Base-by-base conservation (phyloP, 1,140 invertebrate genomes). In the Metaphire vulgaris region DNA sequence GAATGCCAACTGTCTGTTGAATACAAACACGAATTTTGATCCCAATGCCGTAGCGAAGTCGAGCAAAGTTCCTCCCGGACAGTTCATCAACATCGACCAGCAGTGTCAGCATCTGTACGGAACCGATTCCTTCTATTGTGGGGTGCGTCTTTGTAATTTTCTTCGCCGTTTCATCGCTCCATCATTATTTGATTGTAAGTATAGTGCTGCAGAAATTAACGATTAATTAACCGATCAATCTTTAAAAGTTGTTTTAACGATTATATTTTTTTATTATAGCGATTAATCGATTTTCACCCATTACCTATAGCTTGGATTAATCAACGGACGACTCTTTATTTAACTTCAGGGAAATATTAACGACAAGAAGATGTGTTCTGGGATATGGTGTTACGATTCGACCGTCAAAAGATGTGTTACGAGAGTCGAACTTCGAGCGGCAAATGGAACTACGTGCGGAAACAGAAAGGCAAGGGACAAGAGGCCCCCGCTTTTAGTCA, bases 391-490 rank as follows among this genome's bases (percentile, higher is more conserved):
- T 26, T 73, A 73, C 72, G 34, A 34, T 64, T 34, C 72, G 0
- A 21, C 34, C 26, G 41, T n/a, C 32, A 33, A n/a, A 15, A 1
- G 41, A 28, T 73, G 72, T 28, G 30, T 64, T 16, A 67, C 74
- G 16, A 65, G 74, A 31, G 65, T 32, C 0, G 74, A 74, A n/a
- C 65, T 66, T 1, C 28, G 74, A 66, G 74, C 74, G 30, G 56
- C 56, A 29, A 68, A 33, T 14, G 74, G 74, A 29, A 74, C 74
- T 15, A 66, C 74, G 21, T 74, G 74, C 30, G 74, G 74, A 2
- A 67, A 66, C 30, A 74, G 67, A 32, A 74, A 74, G 41, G 72
- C 34, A 69, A 69, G 67, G n/a, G n/a, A n/a, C n/a, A n/a, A n/a
- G n/a, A n/a, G n/a, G n/a, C n/a, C n/a, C n/a, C n/a, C n/a, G n/a